Evolutionary conservation across 2,888 invertebrate genomes (phyloP).

Genomic region (Cerastis rubricosa): DNA sequence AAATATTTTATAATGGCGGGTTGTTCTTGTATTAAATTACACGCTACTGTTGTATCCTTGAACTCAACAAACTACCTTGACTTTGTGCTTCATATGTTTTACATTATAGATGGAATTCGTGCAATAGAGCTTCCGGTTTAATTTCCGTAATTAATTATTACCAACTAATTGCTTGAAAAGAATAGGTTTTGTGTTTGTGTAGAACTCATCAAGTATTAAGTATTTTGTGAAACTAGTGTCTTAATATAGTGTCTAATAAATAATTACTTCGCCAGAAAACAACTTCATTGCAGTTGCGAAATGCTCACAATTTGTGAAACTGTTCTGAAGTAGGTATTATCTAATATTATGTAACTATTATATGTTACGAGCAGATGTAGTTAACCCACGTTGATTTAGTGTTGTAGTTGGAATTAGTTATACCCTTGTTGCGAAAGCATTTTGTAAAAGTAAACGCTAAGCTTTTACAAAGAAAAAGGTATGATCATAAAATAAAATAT

Average conservation of each 20-base stretch:
- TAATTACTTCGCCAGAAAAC: not conserved
- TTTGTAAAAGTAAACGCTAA: not conserved
- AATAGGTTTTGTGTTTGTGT: not conserved
- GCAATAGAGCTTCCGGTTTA: conserved; percentile 19
- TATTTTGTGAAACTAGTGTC: not conserved
- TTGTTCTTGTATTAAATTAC: conserved; percentile 42
- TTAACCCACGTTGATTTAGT: conserved; percentile 3
- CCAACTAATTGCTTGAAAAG: conserved; percentile 1
- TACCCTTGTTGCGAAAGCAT: conserved; percentile 1
- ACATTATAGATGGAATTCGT: conserved; percentile 22
- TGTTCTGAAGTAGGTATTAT: conserved; percentile 22
- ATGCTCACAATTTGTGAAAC: conserved; percentile 7
- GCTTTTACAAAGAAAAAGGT: conserved; percentile 22
- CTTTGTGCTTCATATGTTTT: conserved; percentile 38
- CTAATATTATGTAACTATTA: conserved; percentile 12
- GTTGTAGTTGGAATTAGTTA: not conserved
- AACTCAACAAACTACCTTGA: conserved; percentile 48
- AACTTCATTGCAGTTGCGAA: not conserved
- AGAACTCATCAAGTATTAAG: conserved; percentile 6
- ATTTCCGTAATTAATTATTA: conserved; percentile 34
- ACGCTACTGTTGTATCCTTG: conserved; percentile 49
- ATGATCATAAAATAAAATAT: conserved; percentile 19
- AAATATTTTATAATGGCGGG: conserved; percentile 56
- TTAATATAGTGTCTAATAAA: not conserved
- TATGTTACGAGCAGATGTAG: not conserved